A percentile compares a stretch with the other conserved stretches of the same genome.
Conservation (phyloP, 2,113 vertebrate species). For the Corvus hawaiiensis region DNA sequence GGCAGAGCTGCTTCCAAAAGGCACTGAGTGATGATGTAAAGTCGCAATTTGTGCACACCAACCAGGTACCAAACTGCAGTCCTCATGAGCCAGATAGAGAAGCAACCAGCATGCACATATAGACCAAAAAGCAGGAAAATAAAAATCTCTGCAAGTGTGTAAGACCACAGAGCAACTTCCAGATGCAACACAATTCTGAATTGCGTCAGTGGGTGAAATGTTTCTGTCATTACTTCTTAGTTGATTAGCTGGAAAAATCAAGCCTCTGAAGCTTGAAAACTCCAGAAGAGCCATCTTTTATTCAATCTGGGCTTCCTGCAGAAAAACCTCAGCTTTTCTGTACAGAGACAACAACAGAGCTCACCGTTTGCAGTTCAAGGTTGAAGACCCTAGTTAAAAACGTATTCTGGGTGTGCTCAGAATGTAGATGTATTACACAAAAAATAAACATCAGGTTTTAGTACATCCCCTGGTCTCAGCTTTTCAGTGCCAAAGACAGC, state of each 20-base stretch:
- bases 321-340: background rate
- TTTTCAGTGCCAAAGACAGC: background rate
- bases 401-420: background rate
- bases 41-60: background rate
- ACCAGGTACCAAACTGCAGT: background rate
- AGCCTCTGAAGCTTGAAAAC: background rate
- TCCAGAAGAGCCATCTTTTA: background rate
- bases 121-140: background rate
- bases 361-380: background rate
- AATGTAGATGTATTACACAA: background rate
- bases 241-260: background rate
- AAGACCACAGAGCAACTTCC: background rate
- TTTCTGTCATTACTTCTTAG: background rate
- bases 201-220: rapidly evolving
- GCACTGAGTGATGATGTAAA: background rate
- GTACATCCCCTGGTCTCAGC: background rate
- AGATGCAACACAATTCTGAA: background rate
- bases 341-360: rapidly evolving
- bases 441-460: background rate
- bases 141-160: background rate
- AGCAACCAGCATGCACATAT: rapidly evolving
- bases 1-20: background rate
- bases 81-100: background rate
- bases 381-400: background rate
- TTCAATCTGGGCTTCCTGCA: background rate